Evolutionary conservation across 2,113 vertebrate genomes (phyloP), one percentile per base, ranked within the genome.

Genomic region (Crotalus helleri): DNA sequence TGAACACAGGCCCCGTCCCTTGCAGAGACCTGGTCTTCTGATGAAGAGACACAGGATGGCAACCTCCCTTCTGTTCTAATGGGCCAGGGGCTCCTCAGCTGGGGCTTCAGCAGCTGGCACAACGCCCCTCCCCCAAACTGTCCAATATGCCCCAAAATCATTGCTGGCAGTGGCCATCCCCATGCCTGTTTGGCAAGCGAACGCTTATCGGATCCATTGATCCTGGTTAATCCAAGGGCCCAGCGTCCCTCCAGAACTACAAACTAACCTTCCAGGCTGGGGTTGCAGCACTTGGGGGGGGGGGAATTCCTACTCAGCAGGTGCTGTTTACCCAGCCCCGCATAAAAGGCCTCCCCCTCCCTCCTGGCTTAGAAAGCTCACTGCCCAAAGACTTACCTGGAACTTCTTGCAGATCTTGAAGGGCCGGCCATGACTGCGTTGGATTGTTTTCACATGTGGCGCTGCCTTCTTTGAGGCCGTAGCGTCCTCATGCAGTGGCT

Each of bases 371-470:
- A 51, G 23, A 4, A 7, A 4, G 26, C 1, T 1, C 23, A 2
- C 19, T 12, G 61, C 59, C 2, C 23, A 5, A 10, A 21, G 19
- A 90, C 95, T 69, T 96, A 99, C 99, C 98, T 99, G 98, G 94
- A 98, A 99, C 92, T 94, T 98, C 95, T 98, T 99, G 97, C 98
- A 99, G 92, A 99, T 98, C 97, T 99, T 99, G 96, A 99, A 99
- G 57, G 98, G 98, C 3, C 99, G 99, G 58, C 97, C 97, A 15
- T 98, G 95, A 87, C 94, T 90, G 59, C 94, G 95, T 94, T 98
- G 96, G 92, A 98, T 96, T 0, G 93, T 92, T 94, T 97, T 98
- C 0, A 99, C 97, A n/a, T 99, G 97, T 91, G 97, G 98, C 85
- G 94, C 98, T 96, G 99, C 99, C 95, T 99, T 99, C 95, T 97